Evolutionary conservation across 2,797 vertebrate genomes (phyloP).

Genomic region (Mareca penelope): DNA sequence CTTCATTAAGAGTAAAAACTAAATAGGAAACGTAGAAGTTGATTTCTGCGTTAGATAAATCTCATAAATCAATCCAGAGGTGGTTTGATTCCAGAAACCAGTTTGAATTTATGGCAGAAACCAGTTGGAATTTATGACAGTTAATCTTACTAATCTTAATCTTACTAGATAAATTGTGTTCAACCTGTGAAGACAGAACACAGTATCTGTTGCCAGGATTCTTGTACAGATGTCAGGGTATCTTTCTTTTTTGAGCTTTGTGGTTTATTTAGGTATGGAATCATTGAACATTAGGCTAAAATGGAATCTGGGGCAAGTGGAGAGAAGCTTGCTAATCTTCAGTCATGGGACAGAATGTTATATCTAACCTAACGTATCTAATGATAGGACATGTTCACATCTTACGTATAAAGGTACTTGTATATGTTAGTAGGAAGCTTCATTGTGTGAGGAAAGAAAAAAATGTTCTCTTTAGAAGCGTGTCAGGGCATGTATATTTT

Average conservation of each 20-base stretch:
- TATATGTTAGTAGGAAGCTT: background rate
- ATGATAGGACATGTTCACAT: background rate
- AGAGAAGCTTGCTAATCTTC: background rate
- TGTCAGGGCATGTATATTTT: slow-evolving; percentile 7
- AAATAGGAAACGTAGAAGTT: background rate
- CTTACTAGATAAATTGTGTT: background rate
- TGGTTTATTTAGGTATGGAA: background rate
- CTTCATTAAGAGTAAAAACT: background rate
- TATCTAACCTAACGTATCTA: background rate
- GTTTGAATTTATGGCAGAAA: background rate
- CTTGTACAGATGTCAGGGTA: background rate
- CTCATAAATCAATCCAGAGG: background rate
- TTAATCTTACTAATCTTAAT: slow-evolving; percentile 36
- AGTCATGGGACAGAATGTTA: slow-evolving; percentile 10
- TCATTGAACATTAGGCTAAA: background rate
- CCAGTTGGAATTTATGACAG: background rate
- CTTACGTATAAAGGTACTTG: background rate
- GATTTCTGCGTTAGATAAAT: background rate
- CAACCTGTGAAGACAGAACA: background rate
- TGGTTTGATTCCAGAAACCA: background rate
- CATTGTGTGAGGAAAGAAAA: slow-evolving; percentile 55
- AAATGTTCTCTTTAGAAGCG: background rate
- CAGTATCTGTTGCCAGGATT: background rate
- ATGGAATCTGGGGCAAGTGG: background rate
- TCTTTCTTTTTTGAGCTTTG: background rate